These are phyloP conservation scores for Diplodus sargus DNA, from an alignment of 2,797 vertebrate genomes.

Conservation along the genomic window DNA sequence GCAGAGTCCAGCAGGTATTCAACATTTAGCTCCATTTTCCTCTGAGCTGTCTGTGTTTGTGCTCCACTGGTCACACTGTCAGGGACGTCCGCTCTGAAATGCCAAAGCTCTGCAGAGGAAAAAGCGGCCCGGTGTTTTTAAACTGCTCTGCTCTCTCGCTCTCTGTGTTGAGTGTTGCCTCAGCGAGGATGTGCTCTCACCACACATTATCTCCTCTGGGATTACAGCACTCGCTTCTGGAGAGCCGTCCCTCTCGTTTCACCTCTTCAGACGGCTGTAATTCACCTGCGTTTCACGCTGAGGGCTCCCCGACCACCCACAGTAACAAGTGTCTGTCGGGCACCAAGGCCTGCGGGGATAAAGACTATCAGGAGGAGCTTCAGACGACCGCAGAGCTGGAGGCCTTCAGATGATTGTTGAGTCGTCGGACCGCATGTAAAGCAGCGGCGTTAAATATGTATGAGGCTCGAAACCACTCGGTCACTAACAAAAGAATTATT, in stretches of 20 bases:
- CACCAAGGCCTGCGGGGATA: slow-evolving; percentile 10
- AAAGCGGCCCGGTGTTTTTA: slow-evolving; percentile 38
- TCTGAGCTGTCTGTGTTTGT: slow-evolving; percentile 45
- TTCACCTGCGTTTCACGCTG: slow-evolving; percentile 51
- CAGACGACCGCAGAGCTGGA: slow-evolving; percentile 8
- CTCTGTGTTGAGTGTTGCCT: slow-evolving; percentile 27
- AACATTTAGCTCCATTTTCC: slow-evolving; percentile 56
- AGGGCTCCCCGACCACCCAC: slow-evolving; percentile 42
- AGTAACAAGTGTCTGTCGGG: slow-evolving; percentile 34
- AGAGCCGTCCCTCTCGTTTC: slow-evolving; percentile 59
- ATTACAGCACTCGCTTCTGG: slow-evolving; percentile 43
- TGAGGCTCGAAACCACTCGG: not conserved
- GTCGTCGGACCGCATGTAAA: slow-evolving; percentile 23
- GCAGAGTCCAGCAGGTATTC: slow-evolving; percentile 58
- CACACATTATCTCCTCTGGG: slow-evolving; percentile 64
- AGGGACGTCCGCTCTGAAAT: slow-evolving; percentile 51
- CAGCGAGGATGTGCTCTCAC: slow-evolving; percentile 39
- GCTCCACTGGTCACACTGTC: slow-evolving; percentile 54
- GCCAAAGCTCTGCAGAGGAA: slow-evolving; percentile 39
- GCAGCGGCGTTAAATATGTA: slow-evolving; percentile 23
- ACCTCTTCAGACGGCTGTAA: slow-evolving; percentile 55
- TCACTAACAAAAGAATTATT: not conserved
- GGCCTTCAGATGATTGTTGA: not conserved
- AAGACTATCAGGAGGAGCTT: slow-evolving; percentile 21
- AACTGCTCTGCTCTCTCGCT: slow-evolving; percentile 17